Evolutionary conservation across 2,888 invertebrate genomes (phyloP), one percentile per base, ranked within the genome.

Genomic region (Rosalia funebris): DNA sequence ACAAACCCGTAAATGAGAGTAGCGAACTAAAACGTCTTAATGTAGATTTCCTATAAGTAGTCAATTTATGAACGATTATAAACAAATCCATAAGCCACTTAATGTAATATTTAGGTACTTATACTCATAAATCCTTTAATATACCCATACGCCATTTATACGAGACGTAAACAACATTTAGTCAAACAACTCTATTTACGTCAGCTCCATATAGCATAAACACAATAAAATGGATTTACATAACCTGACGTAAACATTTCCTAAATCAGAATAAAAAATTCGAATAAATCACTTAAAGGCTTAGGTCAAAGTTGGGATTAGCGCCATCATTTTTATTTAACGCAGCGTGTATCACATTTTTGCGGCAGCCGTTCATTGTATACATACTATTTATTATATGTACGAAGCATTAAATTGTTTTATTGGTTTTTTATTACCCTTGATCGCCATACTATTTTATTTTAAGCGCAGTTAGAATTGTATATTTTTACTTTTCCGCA

Each of bases 181-280:
- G 52, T 60, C 60, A 62, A 66, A 71, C 69, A 64, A 62, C 68
- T 71, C 66, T 69, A 71, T 71, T 71, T 69, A 62, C 66, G 65
- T 69, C 63, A 62, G 57, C 52, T 52, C 34, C 52, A 53, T 37
- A 61, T 53, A 44, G 59, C 65, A 66, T 69, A 69, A 71, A 71
- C 69, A 71, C 65, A 65, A 65, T 68, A 66, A 68, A 66, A 62
- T 64, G 62, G 61, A 70, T 70, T 68, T 68, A 63, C 63, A 63
- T 65, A 63, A 60, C 57, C 36, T 37, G 42, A 54, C 66, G 63
- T 69, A 66, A 69, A 68, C 65, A 71, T 68, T 71, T 64, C 71
- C 71, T 66, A 66, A 71, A 68, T 69, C 63, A 67, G 70, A 67
- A 61, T 71, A 67, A 69, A 64, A 66, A 66, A 62, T 62, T 46